Conservation (phyloP, 2,888 invertebrate genomes). For the Cerceris ruficornis region DNA sequence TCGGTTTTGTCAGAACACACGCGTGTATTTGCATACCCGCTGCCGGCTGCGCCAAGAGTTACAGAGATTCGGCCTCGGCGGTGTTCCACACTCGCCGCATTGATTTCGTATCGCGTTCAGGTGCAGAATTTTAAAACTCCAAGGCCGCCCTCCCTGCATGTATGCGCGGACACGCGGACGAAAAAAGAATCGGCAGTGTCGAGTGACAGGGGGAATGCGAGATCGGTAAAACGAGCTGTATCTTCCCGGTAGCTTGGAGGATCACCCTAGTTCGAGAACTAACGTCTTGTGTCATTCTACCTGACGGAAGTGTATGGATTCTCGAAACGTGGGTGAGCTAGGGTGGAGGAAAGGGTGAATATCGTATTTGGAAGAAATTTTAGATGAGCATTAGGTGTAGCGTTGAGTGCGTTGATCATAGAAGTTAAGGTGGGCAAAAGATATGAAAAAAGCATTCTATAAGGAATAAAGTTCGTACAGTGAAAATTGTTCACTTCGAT, state of each 20-base stretch:
- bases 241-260: conserved; percentile 31
- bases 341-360: not conserved
- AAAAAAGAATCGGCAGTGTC: conserved; percentile 53
- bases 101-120: conserved; percentile 74
- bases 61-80: conserved; percentile 22
- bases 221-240: conserved; percentile 59
- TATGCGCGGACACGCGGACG: conserved; percentile 19
- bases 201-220: conserved; percentile 64
- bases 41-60: conserved; percentile 24
- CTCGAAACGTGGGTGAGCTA: not conserved
- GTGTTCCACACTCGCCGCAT: conserved; percentile 63
- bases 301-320: conserved; percentile 3
- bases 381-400: too few relatives aligned
- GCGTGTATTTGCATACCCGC: conserved; percentile 38
- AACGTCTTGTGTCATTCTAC: conserved; percentile 43
- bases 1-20: not conserved
- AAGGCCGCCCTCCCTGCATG: conserved; percentile 61
- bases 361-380: too few relatives aligned
- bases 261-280: conserved; percentile 26
- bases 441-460: too few relatives aligned
- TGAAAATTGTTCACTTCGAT: too few relatives aligned
- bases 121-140: conserved; percentile 73
- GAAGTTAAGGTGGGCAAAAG: too few relatives aligned
- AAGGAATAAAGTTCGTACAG: too few relatives aligned
- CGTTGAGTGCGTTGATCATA: too few relatives aligned